Evolutionary conservation across 2,113 vertebrate genomes (phyloP), one percentile per base, ranked within the genome.

Genomic region (Chionomys nivalis): DNA sequence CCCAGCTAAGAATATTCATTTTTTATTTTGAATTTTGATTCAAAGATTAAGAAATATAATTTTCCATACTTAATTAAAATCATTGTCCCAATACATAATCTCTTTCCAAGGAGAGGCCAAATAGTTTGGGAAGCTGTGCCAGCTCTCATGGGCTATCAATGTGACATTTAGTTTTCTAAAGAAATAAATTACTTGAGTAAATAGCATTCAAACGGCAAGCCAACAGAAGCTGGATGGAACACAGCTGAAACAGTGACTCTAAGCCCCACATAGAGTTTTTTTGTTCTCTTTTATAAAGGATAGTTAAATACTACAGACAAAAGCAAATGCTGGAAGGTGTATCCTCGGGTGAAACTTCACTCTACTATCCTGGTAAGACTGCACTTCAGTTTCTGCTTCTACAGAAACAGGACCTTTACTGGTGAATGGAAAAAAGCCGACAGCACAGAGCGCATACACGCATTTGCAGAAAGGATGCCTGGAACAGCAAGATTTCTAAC

Each of bases 91-190:
- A 94, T 76, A 5, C 77, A 76, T 47, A 87, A 96, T 24, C 78
- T 89, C n/a, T 89, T 96, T 93, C 63, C 44, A 33, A 86, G 65
- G 33, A 96, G 47, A 96, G 13, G 39, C 58, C 87, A 72, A 95
- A 76, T 79, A 79, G 66, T 85, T 96, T 93, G 93, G 91, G 49
- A 96, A 97, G 42, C 63, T 91, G 19, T 85, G 42, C 42, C 52
- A 89, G 10, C 55, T 72, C 68, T 97, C 78, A n/a, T 79, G 89
- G 63, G 95, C 91, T 31, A 93, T n/a, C 5, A 72, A 16, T 83
- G 36, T 79, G 39, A 82, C 58, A 77, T 90, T 97, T 94, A 94
- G 83, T 96, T 93, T 95, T 89, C 95, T 91, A 93, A 96, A 94
- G 90, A 89, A 96, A 83, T 93, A 65, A 92, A 91, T 96, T 70